These are phyloP conservation scores for Lindbergichthys nudifrons DNA, from an alignment of 2,797 vertebrate species.

Conservation along the genomic window DNA sequence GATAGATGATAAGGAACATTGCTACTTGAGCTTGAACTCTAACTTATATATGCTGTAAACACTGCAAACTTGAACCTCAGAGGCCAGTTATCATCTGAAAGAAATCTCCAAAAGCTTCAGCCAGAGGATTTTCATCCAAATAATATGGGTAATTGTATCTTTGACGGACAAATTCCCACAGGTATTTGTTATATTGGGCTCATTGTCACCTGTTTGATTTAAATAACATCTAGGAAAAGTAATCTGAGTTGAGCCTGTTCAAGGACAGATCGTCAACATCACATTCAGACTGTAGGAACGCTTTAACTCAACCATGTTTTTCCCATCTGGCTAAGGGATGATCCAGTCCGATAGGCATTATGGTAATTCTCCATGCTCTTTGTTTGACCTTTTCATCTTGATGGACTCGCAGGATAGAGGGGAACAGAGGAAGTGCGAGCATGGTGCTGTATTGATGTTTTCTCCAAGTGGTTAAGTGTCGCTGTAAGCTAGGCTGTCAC, in stretches of 20 bases:
- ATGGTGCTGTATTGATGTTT: slow-evolving; percentile 49
- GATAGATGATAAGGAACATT: too few species aligned
- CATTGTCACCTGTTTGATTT: not conserved
- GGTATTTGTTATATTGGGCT: not conserved
- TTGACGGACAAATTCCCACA: not conserved
- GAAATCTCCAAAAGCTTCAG: slow-evolving; percentile 2
- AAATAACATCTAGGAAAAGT: slow-evolving; percentile 27
- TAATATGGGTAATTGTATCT: slow-evolving; percentile 19
- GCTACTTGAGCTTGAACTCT: too few species aligned
- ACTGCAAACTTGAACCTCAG: not conserved
- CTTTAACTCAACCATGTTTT: slow-evolving; percentile 6
- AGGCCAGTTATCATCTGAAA: not conserved
- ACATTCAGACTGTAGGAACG: not conserved
- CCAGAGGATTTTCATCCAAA: not conserved
- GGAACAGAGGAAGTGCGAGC: slow-evolving; percentile 18
- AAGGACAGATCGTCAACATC: slow-evolving; percentile 1
- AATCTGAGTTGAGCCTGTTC: slow-evolving; percentile 33
- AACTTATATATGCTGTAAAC: not conserved
- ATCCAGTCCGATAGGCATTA: not conserved
- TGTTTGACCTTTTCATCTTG: slow-evolving; percentile 59
- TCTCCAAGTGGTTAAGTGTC: slow-evolving; percentile 62
- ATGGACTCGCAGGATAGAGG: slow-evolving; percentile 30
- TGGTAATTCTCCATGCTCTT: slow-evolving; percentile 35
- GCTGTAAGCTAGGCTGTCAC: slow-evolving; percentile 61
- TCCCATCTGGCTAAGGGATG: slow-evolving; percentile 15